Evolutionary conservation across 2,888 invertebrate species (phyloP).

Genomic region (Aquatica leii): DNA sequence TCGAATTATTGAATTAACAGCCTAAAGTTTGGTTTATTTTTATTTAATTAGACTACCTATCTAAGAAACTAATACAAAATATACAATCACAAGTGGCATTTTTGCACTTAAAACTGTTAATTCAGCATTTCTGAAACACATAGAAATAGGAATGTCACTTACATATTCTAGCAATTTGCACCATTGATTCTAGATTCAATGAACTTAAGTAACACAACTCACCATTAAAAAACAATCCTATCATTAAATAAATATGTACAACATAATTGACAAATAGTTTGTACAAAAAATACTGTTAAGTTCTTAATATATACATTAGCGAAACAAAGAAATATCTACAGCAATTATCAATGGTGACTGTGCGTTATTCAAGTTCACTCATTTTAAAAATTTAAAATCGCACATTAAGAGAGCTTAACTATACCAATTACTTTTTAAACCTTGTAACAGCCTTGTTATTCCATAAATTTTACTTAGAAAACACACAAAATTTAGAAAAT

Average conservation of each 20-base stretch:
- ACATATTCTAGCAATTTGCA: constrained; percentile 53
- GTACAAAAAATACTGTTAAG: constrained; percentile 54
- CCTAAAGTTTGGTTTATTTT: constrained; percentile 36
- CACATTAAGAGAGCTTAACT: constrained; percentile 47
- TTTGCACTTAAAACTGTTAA: constrained; percentile 39
- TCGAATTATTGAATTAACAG: constrained; percentile 39
- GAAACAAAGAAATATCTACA: constrained; percentile 34
- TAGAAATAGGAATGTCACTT: constrained; percentile 55
- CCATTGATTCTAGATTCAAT: constrained; percentile 55
- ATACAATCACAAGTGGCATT: constrained; percentile 42
- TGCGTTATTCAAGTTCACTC: constrained; percentile 25
- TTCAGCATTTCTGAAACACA: constrained; percentile 43
- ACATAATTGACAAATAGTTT: constrained; percentile 49
- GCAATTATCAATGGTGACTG: constrained; percentile 1
- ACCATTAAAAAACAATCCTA: constrained; percentile 41
- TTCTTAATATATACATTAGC: constrained; percentile 41
- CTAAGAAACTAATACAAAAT: constrained; percentile 43
- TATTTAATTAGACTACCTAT: constrained; percentile 38
- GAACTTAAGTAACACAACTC: constrained; percentile 37
- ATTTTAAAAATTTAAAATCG: constrained; percentile 34
- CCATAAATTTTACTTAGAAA: constrained; percentile 51
- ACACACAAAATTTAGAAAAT: constrained; percentile 25
- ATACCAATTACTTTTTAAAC: constrained; percentile 47
- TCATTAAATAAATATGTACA: constrained; percentile 46
- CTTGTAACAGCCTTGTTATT: constrained; percentile 55